Base-by-base conservation (phyloP, 2,797 vertebrate genomes). In the Rallus crepitans region DNA sequence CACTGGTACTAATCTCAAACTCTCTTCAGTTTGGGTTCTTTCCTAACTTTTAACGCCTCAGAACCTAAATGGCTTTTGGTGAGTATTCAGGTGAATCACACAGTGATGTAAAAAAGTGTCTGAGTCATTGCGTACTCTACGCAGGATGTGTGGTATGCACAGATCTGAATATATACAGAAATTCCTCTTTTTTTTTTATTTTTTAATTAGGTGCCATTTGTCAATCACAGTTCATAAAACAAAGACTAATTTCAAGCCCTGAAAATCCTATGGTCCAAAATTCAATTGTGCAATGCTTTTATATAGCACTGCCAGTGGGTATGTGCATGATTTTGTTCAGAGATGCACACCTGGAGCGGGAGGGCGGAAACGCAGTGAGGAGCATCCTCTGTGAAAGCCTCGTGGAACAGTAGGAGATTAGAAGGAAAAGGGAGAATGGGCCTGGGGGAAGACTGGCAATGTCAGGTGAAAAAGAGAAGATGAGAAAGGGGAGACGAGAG, bases 341-440 rank as follows among this genome's bases (percentile, higher is more conserved):
- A 27, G 42, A 8, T 0, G 5, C 33, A 5, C 20, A 6, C 18
- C 13, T 27, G 35, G n/a, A 48, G 42, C 3, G 1, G 55, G 42
- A n/a, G 15, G 27, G 42, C 3, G 19, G 39, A 71, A 59, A 80
- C 31, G 1, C 12, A 3, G 21, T 15, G 7, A 55, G 40, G 17
- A 75, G 17, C 31, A 20, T 12, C 15, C 0, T 31, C 64, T 33
- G 18, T 57, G 57, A 47, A 53, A 59, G 16, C 21, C 70, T 48
- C 30, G 28, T 30, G 39, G 56, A 35, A 4, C 8, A 57, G 48
- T 7, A 40, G 25, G 35, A 79, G n/a, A 35, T 70, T 24, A 82
- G 60, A 61, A 87, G 47, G 27, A 42, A 70, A 75, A 30, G 14
- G 42, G 9, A 53, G 48, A 75, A 35, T 24, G 33, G 66, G 15